These are phyloP conservation scores for Rutpela maculata DNA, from an alignment of 2,888 invertebrate genomes.

Conservation along the genomic window DNA sequence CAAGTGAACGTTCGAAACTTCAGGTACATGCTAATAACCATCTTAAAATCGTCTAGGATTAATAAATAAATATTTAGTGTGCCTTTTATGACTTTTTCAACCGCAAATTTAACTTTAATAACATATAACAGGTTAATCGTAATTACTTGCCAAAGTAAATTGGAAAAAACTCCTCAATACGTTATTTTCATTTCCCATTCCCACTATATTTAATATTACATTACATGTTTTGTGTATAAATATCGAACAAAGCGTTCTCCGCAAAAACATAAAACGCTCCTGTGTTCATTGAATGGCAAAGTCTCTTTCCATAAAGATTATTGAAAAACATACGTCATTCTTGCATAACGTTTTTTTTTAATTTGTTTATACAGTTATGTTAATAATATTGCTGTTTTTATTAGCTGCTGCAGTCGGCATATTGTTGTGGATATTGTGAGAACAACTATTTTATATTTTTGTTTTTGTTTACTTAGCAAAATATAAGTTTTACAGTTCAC, in stretches of 20 bases:
- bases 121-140: constrained; percentile 12
- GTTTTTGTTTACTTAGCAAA: too few species aligned
- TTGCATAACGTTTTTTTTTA: constrained; percentile 41
- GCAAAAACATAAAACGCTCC: constrained; percentile 4
- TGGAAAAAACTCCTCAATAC: not conserved
- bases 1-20: too few species aligned
- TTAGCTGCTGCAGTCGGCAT: constrained; percentile 1
- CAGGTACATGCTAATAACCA: too few species aligned
- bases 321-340: constrained; percentile 32
- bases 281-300: constrained; percentile 25
- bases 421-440: too few species aligned
- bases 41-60: too few species aligned
- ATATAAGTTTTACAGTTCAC: too few species aligned
- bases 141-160: constrained; percentile 11
- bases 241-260: not conserved
- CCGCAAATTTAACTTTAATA: constrained; percentile 16
- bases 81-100: not conserved
- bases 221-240: too few species aligned
- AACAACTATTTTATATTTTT: too few species aligned
- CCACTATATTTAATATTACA: too few species aligned
- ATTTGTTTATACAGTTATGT: constrained; percentile 35
- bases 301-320: constrained; percentile 13
- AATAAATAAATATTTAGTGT: too few species aligned
- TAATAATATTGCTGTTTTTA: constrained; percentile 23
- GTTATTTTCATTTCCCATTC: too few species aligned